Conservation (phyloP, 2,113 vertebrate genomes). For the Chionomys nivalis region DNA sequence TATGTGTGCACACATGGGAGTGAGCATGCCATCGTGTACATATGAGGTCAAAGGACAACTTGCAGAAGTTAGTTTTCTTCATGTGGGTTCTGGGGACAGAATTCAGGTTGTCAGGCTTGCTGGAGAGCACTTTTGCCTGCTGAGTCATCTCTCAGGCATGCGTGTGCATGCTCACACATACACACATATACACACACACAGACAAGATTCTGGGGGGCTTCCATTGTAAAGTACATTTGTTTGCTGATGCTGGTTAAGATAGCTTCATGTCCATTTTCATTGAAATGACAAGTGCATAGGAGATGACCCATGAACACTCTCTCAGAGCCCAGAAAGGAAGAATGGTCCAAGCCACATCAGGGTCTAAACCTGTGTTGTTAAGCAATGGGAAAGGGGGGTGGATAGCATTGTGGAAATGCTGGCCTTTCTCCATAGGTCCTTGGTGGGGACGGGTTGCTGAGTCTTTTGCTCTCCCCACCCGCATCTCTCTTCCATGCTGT, state of each 20-base stretch:
- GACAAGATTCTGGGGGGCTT: not conserved
- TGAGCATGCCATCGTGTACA: not conserved
- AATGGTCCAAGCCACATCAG: accelerated
- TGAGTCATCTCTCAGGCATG: not conserved
- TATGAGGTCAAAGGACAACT: not conserved
- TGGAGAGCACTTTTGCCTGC: not conserved
- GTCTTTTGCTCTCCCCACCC: too few species aligned
- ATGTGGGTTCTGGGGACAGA: not conserved
- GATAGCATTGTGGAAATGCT: accelerated
- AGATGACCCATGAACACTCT: too few species aligned
- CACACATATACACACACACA: not conserved
- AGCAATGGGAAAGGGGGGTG: not conserved
- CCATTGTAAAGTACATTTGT: not conserved
- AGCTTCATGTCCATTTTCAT: not conserved
- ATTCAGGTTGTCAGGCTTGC: not conserved
- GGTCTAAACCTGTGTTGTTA: not conserved
- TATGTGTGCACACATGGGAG: not conserved
- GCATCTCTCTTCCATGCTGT: accelerated
- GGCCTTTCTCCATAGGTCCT: too few species aligned
- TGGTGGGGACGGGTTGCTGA: not conserved
- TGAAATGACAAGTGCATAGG: not conserved
- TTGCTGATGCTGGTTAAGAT: not conserved
- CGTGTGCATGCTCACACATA: not conserved
- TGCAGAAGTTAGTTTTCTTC: not conserved
- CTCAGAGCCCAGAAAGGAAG: not conserved